phyloP scores from a whole-genome alignment of 2,888 invertebrate species.

The Serrognathus titanus region DNA sequence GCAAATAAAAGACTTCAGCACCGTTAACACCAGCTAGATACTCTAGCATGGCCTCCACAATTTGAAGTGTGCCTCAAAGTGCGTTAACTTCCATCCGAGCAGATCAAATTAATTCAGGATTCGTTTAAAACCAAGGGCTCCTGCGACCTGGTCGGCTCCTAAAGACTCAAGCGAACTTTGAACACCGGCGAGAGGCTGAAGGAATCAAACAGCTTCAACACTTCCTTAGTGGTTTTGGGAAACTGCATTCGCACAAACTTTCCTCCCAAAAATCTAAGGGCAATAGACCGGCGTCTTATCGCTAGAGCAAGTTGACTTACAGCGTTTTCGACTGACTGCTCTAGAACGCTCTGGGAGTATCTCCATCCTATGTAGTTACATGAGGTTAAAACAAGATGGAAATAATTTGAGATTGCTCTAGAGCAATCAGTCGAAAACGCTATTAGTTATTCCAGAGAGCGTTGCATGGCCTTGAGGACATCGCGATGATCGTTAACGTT shows the following conservation, averaged over 20 bases:
- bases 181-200: slow-evolving; percentile 70
- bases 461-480: slow-evolving; percentile 65
- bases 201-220: slow-evolving; percentile 88
- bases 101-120: slow-evolving; percentile 70
- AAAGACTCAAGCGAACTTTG: slow-evolving; percentile 70
- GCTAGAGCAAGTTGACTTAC: slow-evolving; percentile 89
- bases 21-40: slow-evolving; percentile 60
- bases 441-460: slow-evolving; percentile 78
- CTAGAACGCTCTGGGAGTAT: too few species aligned
- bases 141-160: slow-evolving; percentile 90
- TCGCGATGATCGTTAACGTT: slow-evolving; percentile 82
- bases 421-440: too few species aligned
- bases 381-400: too few species aligned
- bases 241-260: slow-evolving; percentile 65
- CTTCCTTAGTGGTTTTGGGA: slow-evolving; percentile 82
- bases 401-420: too few species aligned
- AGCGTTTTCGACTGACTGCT: too few species aligned
- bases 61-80: slow-evolving; percentile 72
- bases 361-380: too few species aligned
- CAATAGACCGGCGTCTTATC: slow-evolving; percentile 53
- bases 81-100: slow-evolving; percentile 77
- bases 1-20: slow-evolving; percentile 49
- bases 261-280: slow-evolving; percentile 39
- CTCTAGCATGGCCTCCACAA: slow-evolving; percentile 74
- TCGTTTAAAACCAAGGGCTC: slow-evolving; percentile 51